Percentiles rank a stretch among this genome's conserved stretches.
These are phyloP conservation scores for Phenganax stokvisi DNA, from an alignment of 92 coral and sea anemone species.

Conservation along the genomic window DNA sequence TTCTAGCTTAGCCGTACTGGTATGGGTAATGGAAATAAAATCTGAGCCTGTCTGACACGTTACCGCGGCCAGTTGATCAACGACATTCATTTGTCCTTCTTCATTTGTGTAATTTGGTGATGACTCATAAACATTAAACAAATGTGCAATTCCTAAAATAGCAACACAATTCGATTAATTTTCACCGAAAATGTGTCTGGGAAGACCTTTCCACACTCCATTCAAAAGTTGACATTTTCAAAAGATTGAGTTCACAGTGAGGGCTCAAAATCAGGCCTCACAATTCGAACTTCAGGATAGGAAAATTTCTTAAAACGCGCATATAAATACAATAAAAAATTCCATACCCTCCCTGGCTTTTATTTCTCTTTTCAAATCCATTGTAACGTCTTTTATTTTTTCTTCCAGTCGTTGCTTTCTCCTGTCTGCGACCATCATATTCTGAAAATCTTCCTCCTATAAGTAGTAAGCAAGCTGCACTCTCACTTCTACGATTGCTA, in stretches of 20 bases:
- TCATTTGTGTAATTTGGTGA: slow-evolving; percentile 82
- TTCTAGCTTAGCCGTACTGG: too few relatives aligned
- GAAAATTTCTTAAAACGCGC: too few relatives aligned
- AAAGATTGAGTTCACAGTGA: too few relatives aligned
- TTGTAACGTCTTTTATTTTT: slow-evolving; percentile 62
- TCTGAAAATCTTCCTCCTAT: slow-evolving; percentile 87
- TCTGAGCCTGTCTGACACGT: too few relatives aligned
- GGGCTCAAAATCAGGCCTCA: too few relatives aligned
- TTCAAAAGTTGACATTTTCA: too few relatives aligned
- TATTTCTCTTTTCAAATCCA: slow-evolving; percentile 65
- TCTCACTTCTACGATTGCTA: too few relatives aligned
- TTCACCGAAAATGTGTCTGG: too few relatives aligned
- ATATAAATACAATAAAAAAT: too few relatives aligned
- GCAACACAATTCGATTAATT: not conserved
- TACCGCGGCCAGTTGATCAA: slow-evolving; percentile 75
- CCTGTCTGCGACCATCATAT: slow-evolving; percentile 64
- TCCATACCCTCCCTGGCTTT: slow-evolving; percentile 73
- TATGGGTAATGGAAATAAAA: not conserved
- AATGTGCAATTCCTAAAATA: slow-evolving; percentile 61
- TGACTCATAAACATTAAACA: slow-evolving; percentile 71
- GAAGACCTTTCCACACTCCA: too few relatives aligned
- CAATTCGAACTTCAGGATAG: too few relatives aligned
- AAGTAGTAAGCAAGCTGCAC: not conserved
- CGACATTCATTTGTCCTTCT: slow-evolving; percentile 85
- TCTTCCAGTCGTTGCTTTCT: slow-evolving; percentile 68